These are phyloP conservation scores for Lycaon pictus DNA, from an alignment of 2,113 vertebrate species.

Conservation along the genomic window DNA sequence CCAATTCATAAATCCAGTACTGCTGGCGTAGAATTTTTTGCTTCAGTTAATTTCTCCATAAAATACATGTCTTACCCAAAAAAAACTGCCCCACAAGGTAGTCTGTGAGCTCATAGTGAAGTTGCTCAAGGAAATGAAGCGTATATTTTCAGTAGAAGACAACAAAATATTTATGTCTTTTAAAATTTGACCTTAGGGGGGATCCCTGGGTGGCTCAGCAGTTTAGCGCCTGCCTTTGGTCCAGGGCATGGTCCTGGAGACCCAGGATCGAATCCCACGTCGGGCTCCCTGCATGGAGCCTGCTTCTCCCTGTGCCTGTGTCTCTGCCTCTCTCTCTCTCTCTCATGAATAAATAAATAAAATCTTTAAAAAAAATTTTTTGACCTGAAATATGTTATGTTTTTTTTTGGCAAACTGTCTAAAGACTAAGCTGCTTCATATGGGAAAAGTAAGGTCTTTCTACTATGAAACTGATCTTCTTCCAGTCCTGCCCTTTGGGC, in stretches of 20 bases:
- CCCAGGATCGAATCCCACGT: rapidly evolving
- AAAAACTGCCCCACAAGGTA: conserved; percentile 47
- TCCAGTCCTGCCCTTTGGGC: conserved; percentile 57
- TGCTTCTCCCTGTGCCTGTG: no score
- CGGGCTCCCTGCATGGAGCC: no score
- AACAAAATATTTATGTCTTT: conserved; percentile 76
- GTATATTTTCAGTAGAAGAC: conserved; percentile 69
- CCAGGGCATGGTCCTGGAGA: no score
- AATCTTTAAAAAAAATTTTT: no score
- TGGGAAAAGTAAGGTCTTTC: conserved; percentile 79
- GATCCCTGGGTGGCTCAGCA: no score
- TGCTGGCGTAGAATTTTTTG: conserved; percentile 62
- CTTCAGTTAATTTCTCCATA: conserved; percentile 59
- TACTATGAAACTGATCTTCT: conserved; percentile 83
- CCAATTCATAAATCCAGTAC: conserved; percentile 46
- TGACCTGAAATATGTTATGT: no score
- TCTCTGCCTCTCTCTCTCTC: no score
- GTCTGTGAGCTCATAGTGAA: conserved; percentile 58
- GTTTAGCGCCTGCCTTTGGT: no score
- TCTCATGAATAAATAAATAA: no score
- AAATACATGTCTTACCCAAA: conserved; percentile 69
- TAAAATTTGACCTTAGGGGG: background rate
- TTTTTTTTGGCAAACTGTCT: conserved; percentile 77
- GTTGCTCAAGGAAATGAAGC: conserved; percentile 52
- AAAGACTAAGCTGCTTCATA: conserved; percentile 77